Evolutionary conservation across 1,140 invertebrate genomes (phyloP), one percentile per base, ranked within the genome.

Genomic region (Gryllus bimaculatus): DNA sequence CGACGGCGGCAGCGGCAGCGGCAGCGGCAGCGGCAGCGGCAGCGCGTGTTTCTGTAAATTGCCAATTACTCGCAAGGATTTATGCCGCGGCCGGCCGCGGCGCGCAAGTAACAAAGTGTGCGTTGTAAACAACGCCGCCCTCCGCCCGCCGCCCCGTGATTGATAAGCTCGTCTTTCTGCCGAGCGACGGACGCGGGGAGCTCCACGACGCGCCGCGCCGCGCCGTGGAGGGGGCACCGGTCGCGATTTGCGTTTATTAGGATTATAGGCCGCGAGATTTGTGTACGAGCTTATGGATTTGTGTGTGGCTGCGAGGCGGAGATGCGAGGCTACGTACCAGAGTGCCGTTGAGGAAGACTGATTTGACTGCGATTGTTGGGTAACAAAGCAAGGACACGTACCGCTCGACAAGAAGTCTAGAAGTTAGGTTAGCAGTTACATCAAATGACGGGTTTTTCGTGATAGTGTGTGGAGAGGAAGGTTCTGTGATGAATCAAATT

Each of bases 141-240:
- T 10, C 54, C 7, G 0, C 10, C 54, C 10, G 54, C 54, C 54
- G 7, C 54, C 54, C 10, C 18, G 54, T 66, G 54, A 66, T 66
- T 66, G 54, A 66, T 66, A 66, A 66, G 54, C 54, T 66, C 54
- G 54, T 66, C 54, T 66, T 66, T 66, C 54, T 66, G 54, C 54
- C 54, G 10, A 18, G 54, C 10, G 54, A 18, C 54, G 54, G 18
- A 7, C 10, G 10, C 18, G 2, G 54, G 49, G 49, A 15, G 8
- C 15, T 54, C 49, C 49, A 5, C 26, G 26, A 5, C 26, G 54
- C 5, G 54, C 1, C 54, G 54, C 54, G 10, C 10, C 2, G 54
- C n/a, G 49, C 8, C 49, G 49, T 8, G 49, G 8, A 66, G 54
- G 10, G 10, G 54, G n/a, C n/a, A n/a, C n/a, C 54, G 54, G 54